Percentiles rank a stretch among this genome's conserved stretches.
Conservation (phyloP, 2,888 invertebrate genomes). For the Dolichomitus sp. region DNA sequence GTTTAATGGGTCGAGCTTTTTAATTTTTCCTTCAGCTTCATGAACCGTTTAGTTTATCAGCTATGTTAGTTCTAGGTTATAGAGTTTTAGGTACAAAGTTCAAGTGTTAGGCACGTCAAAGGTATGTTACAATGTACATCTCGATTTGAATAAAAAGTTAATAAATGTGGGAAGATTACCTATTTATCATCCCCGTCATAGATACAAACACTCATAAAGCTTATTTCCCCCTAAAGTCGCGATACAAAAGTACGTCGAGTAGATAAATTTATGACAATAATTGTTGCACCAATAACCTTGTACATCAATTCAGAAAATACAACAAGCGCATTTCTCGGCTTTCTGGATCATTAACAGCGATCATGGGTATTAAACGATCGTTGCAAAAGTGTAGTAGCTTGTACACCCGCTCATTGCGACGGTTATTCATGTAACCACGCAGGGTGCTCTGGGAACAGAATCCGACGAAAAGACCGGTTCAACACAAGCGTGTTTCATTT, state of each 20-base stretch:
- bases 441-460: not conserved
- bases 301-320: not conserved
- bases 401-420: not conserved
- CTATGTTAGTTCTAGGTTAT: no score
- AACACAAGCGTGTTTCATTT: constrained; percentile 15
- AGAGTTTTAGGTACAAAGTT: no score
- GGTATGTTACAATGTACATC: no score
- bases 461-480: constrained; percentile 31
- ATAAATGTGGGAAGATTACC: no score
- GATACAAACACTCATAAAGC: not conserved
- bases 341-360: constrained; percentile 10
- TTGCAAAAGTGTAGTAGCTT: constrained; percentile 6
- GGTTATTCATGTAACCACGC: not conserved
- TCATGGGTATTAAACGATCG: not conserved
- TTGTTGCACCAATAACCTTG: not conserved
- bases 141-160: no score
- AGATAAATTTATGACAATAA: not conserved
- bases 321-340: not conserved
- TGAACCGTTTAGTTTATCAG: no score
- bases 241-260: not conserved
- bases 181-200: not conserved
- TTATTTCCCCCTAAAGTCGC: not conserved
- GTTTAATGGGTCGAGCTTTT: no score
- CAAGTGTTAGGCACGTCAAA: no score
- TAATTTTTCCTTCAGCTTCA: no score